Base-by-base conservation (phyloP, 2,113 vertebrate species). In the Zapus hudsonius region DNA sequence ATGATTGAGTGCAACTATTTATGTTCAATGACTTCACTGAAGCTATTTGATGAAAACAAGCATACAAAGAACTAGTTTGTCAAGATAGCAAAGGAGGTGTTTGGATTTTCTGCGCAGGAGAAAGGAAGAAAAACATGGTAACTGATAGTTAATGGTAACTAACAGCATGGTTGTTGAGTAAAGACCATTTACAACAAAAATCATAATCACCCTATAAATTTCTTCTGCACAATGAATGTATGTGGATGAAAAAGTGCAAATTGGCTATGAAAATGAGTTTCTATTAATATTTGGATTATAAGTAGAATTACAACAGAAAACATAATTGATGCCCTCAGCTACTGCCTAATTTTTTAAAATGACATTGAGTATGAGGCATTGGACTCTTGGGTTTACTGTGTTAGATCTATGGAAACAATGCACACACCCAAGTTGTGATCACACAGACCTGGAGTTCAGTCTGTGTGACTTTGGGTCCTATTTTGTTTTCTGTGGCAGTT, bases 121-220 rank as follows among this genome's bases (percentile, higher is more conserved):
- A 80, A 90, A 63, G n/a, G 13, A 63, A 74, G 64, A 87, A 74
- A 85, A 91, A 84, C 61, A 52, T 33, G 84, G 42, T 5, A 90
- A 67, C 4, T 73, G 55, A 33, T 40, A n/a, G n/a, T n/a, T n/a
- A n/a, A n/a, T n/a, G n/a, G n/a, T n/a, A n/a, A n/a, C n/a, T 84
- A 87, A 93, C 1, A 78, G 22, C 38, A 81, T 40, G 23, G 7
- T 27, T 76, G 44, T 33, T n/a, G 40, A 89, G n/a, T 4, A 72
- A 55, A 84, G 13, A 55, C 16, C 44, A 70, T 36, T 84, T 82
- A 42, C 17, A 38, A 42, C 2, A 69, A 42, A 22, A 95, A n/a
- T 90, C 31, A 69, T 78, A 80, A 93, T 78, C 19, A 59, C 82
- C 93, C 57, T 73, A 7, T 15, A 69, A 78, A 9, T 42, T 90